phyloP scores from a whole-genome alignment of 2,797 vertebrate species.

The Lycodopsis pacificus region DNA sequence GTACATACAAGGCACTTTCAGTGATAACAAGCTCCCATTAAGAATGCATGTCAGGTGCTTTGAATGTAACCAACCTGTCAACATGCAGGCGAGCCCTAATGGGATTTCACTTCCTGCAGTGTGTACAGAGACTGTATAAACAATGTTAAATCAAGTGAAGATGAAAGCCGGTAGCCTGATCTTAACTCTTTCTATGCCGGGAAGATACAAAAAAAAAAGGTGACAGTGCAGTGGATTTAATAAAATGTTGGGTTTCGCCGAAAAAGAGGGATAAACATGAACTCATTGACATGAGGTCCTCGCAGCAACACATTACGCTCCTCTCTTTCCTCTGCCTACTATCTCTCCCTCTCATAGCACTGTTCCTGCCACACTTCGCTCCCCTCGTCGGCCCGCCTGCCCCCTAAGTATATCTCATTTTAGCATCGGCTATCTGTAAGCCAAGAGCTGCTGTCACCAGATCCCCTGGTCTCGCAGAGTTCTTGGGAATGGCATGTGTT shows the following conservation, averaged over 20 bases:
- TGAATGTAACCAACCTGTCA: slow-evolving; percentile 26
- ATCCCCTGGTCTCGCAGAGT: slow-evolving; percentile 67
- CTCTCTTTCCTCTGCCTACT: slow-evolving; percentile 28
- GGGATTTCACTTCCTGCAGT: slow-evolving; percentile 53
- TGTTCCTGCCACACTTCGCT: slow-evolving; percentile 33
- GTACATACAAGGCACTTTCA: slow-evolving; percentile 16
- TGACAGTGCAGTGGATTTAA: not conserved
- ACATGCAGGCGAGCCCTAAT: slow-evolving; percentile 36
- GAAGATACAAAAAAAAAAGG: slow-evolving; percentile 1
- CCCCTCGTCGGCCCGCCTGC: slow-evolving; percentile 35
- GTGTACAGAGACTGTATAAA: slow-evolving; percentile 59
- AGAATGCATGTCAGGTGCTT: slow-evolving; percentile 39
- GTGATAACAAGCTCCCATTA: slow-evolving; percentile 22
- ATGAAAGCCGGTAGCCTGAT: slow-evolving; percentile 40
- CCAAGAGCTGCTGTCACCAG: slow-evolving; percentile 82
- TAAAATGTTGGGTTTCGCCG: not conserved
- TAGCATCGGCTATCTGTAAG: slow-evolving; percentile 78
- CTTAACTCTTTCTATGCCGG: slow-evolving; percentile 40
- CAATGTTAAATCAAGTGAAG: slow-evolving; percentile 49
- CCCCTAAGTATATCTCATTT: slow-evolving; percentile 75
- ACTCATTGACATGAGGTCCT: slow-evolving; percentile 63
- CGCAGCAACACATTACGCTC: slow-evolving; percentile 32
- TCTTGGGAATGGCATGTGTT: slow-evolving; percentile 78
- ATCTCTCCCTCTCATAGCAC: slow-evolving; percentile 43
- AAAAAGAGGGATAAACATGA: slow-evolving; percentile 48